Conservation (phyloP, 2,113 vertebrate species). For the Bucco capensis region DNA sequence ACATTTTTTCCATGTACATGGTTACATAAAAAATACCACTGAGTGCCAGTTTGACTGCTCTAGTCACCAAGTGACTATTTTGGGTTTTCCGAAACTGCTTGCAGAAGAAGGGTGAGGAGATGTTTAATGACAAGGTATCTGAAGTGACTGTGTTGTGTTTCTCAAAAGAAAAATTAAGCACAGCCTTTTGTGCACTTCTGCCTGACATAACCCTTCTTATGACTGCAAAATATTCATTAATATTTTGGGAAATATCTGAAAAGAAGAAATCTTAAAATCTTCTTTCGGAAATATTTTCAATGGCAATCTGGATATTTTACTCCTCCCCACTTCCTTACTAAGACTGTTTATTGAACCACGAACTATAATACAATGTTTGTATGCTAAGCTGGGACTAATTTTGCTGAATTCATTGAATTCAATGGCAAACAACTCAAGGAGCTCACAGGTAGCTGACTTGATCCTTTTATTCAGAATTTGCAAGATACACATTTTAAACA, state of each 20-base stretch:
- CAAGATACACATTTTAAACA: background rate
- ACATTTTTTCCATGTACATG: background rate
- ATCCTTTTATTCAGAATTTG: background rate
- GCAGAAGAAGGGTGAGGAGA: background rate
- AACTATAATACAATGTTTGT: background rate
- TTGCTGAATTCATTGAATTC: background rate
- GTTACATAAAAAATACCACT: background rate
- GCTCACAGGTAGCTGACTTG: background rate
- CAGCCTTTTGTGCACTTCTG: background rate
- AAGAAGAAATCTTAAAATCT: background rate
- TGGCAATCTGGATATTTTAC: background rate
- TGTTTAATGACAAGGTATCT: background rate
- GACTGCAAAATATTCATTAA: background rate
- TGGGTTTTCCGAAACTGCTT: background rate
- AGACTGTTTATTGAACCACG: background rate
- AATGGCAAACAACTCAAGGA: background rate
- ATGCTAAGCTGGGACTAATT: background rate
- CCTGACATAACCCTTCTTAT: background rate
- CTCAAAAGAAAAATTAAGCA: background rate
- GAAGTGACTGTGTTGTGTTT: background rate
- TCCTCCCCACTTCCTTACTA: background rate
- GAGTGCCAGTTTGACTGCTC: background rate
- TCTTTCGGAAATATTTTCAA: background rate
- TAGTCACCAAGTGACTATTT: background rate
- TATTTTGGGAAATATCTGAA: background rate